Evolutionary conservation across 2,888 invertebrate genomes (phyloP).

Genomic region (Dasypolia templi): DNA sequence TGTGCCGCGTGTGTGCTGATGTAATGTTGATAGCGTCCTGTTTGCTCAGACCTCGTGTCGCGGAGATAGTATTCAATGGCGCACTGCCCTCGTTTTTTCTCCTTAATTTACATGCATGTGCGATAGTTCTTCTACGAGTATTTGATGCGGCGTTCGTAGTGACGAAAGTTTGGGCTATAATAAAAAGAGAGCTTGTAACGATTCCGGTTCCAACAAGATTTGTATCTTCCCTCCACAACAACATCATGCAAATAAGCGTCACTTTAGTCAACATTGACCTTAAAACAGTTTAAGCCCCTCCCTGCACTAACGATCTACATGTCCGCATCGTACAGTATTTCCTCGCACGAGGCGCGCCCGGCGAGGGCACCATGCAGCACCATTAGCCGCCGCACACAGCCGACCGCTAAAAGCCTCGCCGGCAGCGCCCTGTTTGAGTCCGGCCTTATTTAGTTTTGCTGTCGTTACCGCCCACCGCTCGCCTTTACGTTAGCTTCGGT

Average conservation of each 20-base stretch:
- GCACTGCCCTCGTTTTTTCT: constrained; percentile 50
- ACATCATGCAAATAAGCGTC: not conserved
- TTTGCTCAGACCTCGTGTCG: constrained; percentile 46
- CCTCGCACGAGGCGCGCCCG: not conserved
- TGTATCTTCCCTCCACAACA: not conserved
- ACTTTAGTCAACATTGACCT: not conserved
- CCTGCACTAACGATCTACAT: not conserved
- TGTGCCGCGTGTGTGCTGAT: constrained; percentile 62
- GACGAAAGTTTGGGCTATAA: not conserved
- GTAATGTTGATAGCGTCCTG: constrained; percentile 68
- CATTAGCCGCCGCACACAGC: constrained; percentile 42
- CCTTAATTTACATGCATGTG: constrained; percentile 15
- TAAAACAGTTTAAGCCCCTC: not conserved
- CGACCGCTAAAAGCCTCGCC: constrained; percentile 51
- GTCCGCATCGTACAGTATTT: not conserved
- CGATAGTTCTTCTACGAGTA: not conserved
- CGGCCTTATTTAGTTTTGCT: constrained; percentile 48
- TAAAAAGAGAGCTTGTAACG: not conserved
- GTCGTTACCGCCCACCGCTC: constrained; percentile 27
- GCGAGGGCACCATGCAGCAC: constrained; percentile 11
- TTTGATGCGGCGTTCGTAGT: not conserved
- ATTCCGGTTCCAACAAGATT: not conserved
- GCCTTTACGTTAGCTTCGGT: constrained; percentile 15
- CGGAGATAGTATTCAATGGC: constrained; percentile 48
- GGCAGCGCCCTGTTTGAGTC: constrained; percentile 40